These are phyloP conservation scores for Calidris pygmaea DNA, from an alignment of 2,113 vertebrate species.

Conservation along the genomic window DNA sequence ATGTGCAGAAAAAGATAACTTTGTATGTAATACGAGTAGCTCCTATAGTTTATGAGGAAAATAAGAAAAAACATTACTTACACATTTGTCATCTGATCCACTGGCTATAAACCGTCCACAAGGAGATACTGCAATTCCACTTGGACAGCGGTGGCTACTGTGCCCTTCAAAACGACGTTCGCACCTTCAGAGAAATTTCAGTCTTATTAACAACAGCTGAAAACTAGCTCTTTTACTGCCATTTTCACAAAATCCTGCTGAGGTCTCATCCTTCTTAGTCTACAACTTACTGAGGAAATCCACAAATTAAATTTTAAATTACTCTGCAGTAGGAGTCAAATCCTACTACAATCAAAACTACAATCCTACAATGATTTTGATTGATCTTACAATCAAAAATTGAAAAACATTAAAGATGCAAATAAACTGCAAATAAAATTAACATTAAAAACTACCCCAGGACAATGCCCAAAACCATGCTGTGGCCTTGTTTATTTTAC, in stretches of 20 bases:
- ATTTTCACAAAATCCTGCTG: neutral
- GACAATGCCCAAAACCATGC: neutral
- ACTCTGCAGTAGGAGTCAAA: neutral
- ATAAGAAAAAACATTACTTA: slow-evolving; percentile 59
- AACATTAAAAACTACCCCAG: neutral
- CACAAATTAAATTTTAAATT: neutral
- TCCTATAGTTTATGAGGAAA: neutral
- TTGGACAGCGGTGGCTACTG: slow-evolving; percentile 73
- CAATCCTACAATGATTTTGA: too few species aligned
- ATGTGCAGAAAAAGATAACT: neutral
- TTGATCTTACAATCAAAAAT: too few species aligned
- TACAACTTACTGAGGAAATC: neutral
- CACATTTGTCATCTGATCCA: slow-evolving; percentile 88
- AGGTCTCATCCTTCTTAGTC: neutral
- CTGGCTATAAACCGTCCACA: slow-evolving; percentile 84
- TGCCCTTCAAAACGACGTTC: slow-evolving; percentile 85
- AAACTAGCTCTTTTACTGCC: neutral
- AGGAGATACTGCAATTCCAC: slow-evolving; percentile 83
- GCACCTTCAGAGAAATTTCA: slow-evolving; percentile 71
- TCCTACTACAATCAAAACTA: too few species aligned
- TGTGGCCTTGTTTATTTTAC: neutral
- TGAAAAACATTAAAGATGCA: neutral
- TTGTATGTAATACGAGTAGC: neutral
- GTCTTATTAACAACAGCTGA: neutral
- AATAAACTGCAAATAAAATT: neutral